Percentiles rank a stretch among this genome's conserved stretches.
phyloP scores from a whole-genome alignment of 2,113 vertebrate species.

The Zosterops lateralis region DNA sequence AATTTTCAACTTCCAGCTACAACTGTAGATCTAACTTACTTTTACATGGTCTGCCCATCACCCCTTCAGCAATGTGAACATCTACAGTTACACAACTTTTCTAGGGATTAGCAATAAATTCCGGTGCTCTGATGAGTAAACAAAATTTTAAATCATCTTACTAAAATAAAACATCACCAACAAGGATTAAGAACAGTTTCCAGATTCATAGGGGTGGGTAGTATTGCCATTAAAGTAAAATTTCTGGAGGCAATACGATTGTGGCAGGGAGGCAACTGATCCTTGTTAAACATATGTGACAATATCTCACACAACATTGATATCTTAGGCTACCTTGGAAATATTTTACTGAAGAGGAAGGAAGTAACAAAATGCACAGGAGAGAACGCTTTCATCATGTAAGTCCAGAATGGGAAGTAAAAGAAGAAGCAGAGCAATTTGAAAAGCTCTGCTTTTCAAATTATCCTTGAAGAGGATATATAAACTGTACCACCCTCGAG shows the following conservation, averaged over 20 bases:
- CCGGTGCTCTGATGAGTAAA: neutral
- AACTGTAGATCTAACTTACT: neutral
- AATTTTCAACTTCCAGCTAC: neutral
- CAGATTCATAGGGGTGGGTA: neutral
- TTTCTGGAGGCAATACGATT: neutral
- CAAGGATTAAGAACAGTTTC: neutral
- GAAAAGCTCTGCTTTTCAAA: neutral
- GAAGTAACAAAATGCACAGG: neutral
- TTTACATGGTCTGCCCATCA: neutral
- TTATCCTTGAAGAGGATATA: neutral
- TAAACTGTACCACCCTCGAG: neutral
- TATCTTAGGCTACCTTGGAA: neutral
- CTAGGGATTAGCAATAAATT: neutral
- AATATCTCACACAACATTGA: neutral
- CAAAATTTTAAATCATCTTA: neutral
- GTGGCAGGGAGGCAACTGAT: neutral
- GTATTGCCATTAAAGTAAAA: neutral
- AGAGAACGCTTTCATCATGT: neutral
- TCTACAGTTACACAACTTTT: neutral
- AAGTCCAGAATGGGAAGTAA: neutral
- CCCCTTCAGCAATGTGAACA: neutral
- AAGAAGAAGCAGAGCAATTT: neutral
- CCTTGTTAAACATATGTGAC: neutral
- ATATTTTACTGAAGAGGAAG: neutral
- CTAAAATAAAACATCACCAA: neutral